Base-by-base conservation (phyloP, 2,113 vertebrate species). In the Bubo blakistoni region DNA sequence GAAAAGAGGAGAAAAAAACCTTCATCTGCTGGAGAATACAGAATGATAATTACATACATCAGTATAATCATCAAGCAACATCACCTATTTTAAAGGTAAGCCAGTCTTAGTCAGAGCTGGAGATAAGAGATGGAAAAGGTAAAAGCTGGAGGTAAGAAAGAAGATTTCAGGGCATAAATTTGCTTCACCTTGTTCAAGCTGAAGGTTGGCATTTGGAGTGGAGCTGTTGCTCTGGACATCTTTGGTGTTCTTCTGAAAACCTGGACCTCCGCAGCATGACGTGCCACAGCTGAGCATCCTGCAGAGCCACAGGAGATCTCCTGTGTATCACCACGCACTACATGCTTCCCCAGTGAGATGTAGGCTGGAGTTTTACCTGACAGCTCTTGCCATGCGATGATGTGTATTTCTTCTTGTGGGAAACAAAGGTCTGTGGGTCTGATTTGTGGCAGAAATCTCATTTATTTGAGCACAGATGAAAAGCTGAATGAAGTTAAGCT, bases 351-450 rank as follows among this genome's bases (percentile, higher is more conserved):
- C 87, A 57, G 58, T 66, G 59, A 77, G 89, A 67, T 57, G 74
- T 9, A 65, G 74, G n/a, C 40, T 49, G n/a, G 9, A 25, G 16
- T 65, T 89, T 86, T 86, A 85, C 81, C 52, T 77, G 82, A 44
- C n/a, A 94, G 40, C n/a, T 92, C 20, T 85, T 94, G 67, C 59
- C 3, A 1, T 42, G 62, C 66, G 71, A 71, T 62, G 58, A 80
- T 65, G 87, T 93, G 66, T 72, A 65, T 93, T 92, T 92, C 80
- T 94, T 97, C 87, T 74, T 88, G 63, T 90, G 90, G 82, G 69
- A 96, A 97, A 96, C 19, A 93, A 63, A 86, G 34, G 49, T 81
- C 47, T 92, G 66, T 9, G 3, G 25, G 11, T 73, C 79, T 79
- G 70, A 51, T 65, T 80, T 83, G 70, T 77, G 63, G 71, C 81